These are phyloP conservation scores for rat (Rattus norvegicus) DNA, from an alignment of 2,113 vertebrate genomes.

Conservation along the genomic window DNA sequence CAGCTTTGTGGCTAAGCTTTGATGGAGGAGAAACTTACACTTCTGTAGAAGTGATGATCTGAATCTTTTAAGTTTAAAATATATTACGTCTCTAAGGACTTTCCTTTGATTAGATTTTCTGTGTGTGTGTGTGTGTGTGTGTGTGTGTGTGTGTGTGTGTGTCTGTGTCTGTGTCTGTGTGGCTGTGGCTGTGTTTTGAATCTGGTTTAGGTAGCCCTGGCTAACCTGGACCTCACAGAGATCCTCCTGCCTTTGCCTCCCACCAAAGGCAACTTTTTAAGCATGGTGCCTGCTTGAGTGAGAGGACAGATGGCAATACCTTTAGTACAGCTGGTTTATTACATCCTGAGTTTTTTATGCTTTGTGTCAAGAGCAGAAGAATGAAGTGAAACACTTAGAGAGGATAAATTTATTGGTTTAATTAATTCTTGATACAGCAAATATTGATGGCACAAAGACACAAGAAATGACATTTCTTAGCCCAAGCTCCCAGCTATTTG, in stretches of 20 bases:
- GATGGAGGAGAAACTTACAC: neutral
- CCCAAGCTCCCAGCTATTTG: neutral
- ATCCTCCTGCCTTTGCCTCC: neutral
- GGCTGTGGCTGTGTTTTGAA: no score
- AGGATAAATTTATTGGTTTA: neutral
- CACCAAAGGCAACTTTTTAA: neutral
- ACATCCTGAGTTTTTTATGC: neutral
- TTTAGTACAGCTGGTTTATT: neutral
- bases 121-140: no score
- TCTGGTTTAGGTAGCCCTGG: neutral
- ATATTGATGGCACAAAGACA: neutral
- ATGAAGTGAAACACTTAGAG: neutral
- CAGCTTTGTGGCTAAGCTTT: conserved; percentile 19
- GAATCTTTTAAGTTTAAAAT: neutral
- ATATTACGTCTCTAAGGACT: neutral
- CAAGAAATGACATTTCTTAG: neutral
- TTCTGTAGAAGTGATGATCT: neutral
- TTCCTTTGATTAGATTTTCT: neutral
- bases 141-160: no score
- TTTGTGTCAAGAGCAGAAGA: neutral
- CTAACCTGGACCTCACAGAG: neutral
- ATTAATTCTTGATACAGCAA: neutral
- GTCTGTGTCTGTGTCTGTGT: no score
- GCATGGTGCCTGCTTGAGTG: neutral
- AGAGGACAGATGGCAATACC: neutral